Conservation (phyloP, 2,113 vertebrate genomes). For the Mobula birostris region DNA sequence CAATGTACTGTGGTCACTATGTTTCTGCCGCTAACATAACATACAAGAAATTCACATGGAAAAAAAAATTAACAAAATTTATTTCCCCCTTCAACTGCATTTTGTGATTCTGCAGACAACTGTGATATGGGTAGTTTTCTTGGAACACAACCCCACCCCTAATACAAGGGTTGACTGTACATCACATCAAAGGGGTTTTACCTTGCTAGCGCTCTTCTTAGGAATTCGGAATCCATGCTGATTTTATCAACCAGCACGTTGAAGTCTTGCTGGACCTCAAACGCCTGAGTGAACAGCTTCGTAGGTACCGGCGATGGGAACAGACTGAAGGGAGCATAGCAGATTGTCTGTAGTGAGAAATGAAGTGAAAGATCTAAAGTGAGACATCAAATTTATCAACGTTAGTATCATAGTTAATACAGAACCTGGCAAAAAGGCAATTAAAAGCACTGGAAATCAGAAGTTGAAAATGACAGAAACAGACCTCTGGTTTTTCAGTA, state of each 20-base stretch:
- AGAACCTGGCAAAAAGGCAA: background rate
- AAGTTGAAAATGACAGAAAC: background rate
- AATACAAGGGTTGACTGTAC: background rate
- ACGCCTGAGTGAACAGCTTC: conserved; percentile 68
- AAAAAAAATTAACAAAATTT: too few species aligned
- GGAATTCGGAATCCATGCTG: conserved; percentile 71
- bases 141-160: too few species aligned
- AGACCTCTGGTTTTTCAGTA: background rate
- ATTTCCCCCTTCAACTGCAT: too few species aligned
- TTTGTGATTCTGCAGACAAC: too few species aligned
- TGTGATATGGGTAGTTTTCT: too few species aligned
- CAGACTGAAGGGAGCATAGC: conserved; percentile 78
- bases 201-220: conserved; percentile 74
- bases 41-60: too few species aligned
- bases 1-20: too few species aligned
- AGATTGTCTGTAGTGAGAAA: conserved; percentile 64
- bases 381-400: background rate
- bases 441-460: background rate
- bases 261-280: conserved; percentile 75
- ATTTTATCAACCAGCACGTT: conserved; percentile 81
- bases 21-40: too few species aligned
- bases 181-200: conserved; percentile 43
- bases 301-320: conserved; percentile 75
- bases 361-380: background rate
- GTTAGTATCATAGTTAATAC: background rate